Base-by-base conservation (phyloP, 30 jellyfish, hydroid and myxozoan species). In the Haliclystus octoradiatus region DNA sequence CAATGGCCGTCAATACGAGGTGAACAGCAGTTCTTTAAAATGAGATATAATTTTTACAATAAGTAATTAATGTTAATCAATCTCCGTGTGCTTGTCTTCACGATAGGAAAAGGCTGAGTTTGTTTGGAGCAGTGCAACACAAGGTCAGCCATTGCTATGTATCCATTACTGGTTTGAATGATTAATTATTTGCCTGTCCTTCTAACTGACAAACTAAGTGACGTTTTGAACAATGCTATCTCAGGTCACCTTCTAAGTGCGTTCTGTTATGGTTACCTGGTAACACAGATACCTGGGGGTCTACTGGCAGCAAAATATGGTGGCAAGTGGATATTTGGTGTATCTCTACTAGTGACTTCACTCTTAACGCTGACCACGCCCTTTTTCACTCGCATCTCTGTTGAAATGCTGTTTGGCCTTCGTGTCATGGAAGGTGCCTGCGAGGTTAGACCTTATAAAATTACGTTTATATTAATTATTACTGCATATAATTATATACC, bases 211-310 rank as follows among this genome's bases (percentile, higher is more conserved):
- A n/a, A n/a, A n/a, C n/a, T n/a, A n/a, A n/a, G n/a, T n/a, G n/a
- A n/a, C n/a, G n/a, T n/a, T n/a, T n/a, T n/a, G n/a, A n/a, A n/a
- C n/a, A n/a, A n/a, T n/a, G n/a, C 50, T 1, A 13, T 72, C 64
- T 26, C 52, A 89, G 98, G 98, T 9, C 95, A 89, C 64, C 75
- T 89, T 22, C 75, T 89, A 12, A 83, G 95, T 1, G 79, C 98
- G 1, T 89, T 89, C 66, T 89, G 73, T 67, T 89, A 89, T 68
- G 98, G 98, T 30, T 89, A 89, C 62, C 83, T 89, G 30, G 49
- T 89, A 9, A 89, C 98, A 22, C 98, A 89, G 68, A 89, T 89
- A 26, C 98, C 98, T 14, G 98, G 98, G 2, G 98, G 98, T 15
- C 80, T 78, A 75, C 74, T 89, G 2, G 98, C 98, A 22, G 98